These are phyloP conservation scores for Dolomedes plantarius DNA, from an alignment of 2,888 invertebrate genomes.

Conservation along the genomic window DNA sequence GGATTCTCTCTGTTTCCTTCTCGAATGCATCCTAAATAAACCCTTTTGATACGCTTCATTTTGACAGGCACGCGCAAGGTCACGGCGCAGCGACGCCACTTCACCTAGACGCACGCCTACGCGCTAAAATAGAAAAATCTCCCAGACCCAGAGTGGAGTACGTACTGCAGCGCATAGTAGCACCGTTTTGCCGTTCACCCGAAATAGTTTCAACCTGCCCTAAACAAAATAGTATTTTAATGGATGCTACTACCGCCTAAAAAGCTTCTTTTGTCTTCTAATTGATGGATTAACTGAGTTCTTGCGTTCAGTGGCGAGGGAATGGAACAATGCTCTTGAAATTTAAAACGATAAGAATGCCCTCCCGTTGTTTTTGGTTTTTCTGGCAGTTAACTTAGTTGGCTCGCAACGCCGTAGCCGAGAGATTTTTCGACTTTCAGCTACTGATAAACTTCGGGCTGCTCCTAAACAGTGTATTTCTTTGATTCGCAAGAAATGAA, in stretches of 20 bases:
- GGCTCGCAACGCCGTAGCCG: background rate
- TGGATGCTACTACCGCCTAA: background rate
- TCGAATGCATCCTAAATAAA: background rate
- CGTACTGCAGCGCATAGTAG: background rate
- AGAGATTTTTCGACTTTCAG: no score
- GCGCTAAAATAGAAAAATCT: background rate
- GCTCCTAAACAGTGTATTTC: no score
- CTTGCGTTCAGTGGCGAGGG: background rate
- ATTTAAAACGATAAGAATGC: constrained; percentile 4
- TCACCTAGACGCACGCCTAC: constrained; percentile 5
- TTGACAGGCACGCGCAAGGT: background rate
- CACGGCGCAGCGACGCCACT: background rate
- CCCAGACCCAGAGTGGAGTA: background rate
- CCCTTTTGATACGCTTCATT: background rate
- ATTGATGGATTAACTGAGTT: background rate
- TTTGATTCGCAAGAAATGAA: no score
- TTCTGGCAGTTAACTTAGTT: background rate
- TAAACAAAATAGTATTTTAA: background rate
- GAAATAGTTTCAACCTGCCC: background rate
- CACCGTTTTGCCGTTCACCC: background rate
- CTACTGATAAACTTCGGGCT: no score
- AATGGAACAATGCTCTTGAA: constrained; percentile 5
- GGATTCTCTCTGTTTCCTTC: background rate
- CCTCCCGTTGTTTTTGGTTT: background rate
- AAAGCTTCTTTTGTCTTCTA: constrained; percentile 12